Evolutionary conservation across 2,797 vertebrate genomes (phyloP), one percentile per base, ranked within the genome.

Genomic region (Nannoperca obscura): DNA sequence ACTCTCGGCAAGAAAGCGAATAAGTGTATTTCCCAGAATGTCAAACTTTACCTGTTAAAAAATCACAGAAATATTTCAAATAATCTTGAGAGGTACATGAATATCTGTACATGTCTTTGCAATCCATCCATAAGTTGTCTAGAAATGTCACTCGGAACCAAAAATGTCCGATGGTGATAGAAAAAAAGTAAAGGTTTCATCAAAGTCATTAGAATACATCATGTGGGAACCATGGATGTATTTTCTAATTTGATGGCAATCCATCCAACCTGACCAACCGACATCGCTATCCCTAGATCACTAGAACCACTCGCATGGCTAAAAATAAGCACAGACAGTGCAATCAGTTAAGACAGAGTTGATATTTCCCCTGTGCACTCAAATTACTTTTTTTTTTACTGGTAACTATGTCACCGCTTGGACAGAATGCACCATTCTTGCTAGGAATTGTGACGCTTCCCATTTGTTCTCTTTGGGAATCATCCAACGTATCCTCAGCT

Each of bases 401-500:
- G 42, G 13, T 57, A 71, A 55, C 71, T 55, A 34, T 72, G 62
- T 64, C 74, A 79, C 64, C 2, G 19, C 30, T 69, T 47, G 36
- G 60, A 50, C 1, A 0, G 20, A 27, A 60, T 70, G 59, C 55
- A 44, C 34, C 34, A 24, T 55, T 53, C 19, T 42, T 42, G 30
- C 59, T 34, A 19, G 57, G 15, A 64, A 60, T 59, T 58, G 63
- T 27, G 4, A 63, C 7, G 8, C 13, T 36, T 69, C n/a, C 5
- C n/a, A 47, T 80, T 50, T 69, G 32, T 60, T 42, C 53, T 75
- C 57, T 57, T 59, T 71, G 55, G 47, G 44, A 40, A 34, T 62
- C 14, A 13, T 61, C 49, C 49, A 65, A 5, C 3, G 0, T n/a
- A 36, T 58, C 7, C 49, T 50, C 30, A 58, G 62, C 44, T 19